A percentile compares a stretch with the other conserved stretches of the same genome.
phyloP scores from a whole-genome alignment of 2,113 vertebrate species.

The Sylvia atricapilla region DNA sequence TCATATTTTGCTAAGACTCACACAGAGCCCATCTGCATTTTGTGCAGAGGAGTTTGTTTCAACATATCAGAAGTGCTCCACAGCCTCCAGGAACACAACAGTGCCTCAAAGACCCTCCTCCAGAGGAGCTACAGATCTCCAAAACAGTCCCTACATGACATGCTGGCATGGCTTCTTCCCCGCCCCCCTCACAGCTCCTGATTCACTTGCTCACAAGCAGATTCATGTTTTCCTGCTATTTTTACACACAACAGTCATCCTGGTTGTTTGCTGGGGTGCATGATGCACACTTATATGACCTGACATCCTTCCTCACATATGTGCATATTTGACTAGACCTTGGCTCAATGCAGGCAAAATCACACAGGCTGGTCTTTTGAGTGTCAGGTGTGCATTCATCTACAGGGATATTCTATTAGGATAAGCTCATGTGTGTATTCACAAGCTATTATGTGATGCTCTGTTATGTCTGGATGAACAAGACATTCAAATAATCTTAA shows the following conservation, averaged over 20 bases:
- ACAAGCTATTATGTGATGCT: not conserved
- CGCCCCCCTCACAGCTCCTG: not conserved
- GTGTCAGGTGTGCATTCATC: not conserved
- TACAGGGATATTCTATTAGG: not conserved
- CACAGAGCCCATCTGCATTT: not conserved
- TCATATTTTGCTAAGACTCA: not conserved
- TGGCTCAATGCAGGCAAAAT: not conserved
- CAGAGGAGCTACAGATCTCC: not conserved
- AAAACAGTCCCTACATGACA: not conserved
- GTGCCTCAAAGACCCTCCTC: not conserved
- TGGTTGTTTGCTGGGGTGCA: not conserved
- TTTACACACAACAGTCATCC: conserved; percentile 1
- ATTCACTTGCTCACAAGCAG: not conserved
- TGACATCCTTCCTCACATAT: not conserved
- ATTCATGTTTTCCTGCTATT: conserved; percentile 48
- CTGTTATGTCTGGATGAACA: not conserved
- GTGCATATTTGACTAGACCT: not conserved
- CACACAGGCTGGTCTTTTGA: not conserved
- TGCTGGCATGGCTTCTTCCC: fast-evolving
- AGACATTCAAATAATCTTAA: not conserved
- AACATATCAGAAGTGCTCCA: not conserved
- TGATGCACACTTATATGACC: not conserved
- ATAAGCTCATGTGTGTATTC: not conserved
- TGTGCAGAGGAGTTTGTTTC: not conserved
- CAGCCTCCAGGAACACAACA: not conserved